Base-by-base conservation (phyloP, 2,888 invertebrate species). In the Sialis lutaria region DNA sequence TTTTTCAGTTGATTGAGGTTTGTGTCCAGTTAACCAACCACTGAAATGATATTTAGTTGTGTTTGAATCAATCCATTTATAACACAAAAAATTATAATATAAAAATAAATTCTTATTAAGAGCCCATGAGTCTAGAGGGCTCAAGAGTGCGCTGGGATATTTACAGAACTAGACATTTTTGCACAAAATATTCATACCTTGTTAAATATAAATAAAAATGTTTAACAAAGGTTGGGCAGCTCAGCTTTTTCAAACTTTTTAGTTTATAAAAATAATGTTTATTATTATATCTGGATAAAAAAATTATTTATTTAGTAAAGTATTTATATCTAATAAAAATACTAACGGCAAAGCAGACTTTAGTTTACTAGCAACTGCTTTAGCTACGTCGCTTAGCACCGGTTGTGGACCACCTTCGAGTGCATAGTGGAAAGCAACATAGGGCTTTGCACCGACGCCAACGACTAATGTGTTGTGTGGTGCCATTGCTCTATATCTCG, bases 301-400 rank as follows among this genome's bases (percentile, higher is more conserved):
- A n/a, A n/a, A n/a, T n/a, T n/a, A n/a, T n/a, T n/a, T n/a, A n/a
- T n/a, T n/a, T n/a, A n/a, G n/a, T n/a, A n/a, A n/a, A n/a, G n/a
- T n/a, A n/a, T n/a, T n/a, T n/a, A n/a, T n/a, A n/a, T n/a, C n/a
- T n/a, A n/a, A 22, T 22, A 22, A 22, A 60, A 5, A 59, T 40
- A 73, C 83, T 77, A 59, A 85, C 83, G 84, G 82, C 54, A 84
- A 66, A 41, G 80, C 80, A 42, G 78, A 81, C 61, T 88, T 84
- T 31, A 92, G 70, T 70, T 88, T 91, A 59, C 79, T 84, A 2
- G 91, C 91, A 44, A 93, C 86, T 46, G 88, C 91, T 60, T 86
- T 81, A 0, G 92, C 92, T n/a, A 95, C 89, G 61, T 93, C 92
- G 45, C 87, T 81, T 9, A 95, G 68, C 9, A 84, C 75, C 0